phyloP scores from a whole-genome alignment of 2,113 vertebrate species.

The Solea senegalensis region DNA sequence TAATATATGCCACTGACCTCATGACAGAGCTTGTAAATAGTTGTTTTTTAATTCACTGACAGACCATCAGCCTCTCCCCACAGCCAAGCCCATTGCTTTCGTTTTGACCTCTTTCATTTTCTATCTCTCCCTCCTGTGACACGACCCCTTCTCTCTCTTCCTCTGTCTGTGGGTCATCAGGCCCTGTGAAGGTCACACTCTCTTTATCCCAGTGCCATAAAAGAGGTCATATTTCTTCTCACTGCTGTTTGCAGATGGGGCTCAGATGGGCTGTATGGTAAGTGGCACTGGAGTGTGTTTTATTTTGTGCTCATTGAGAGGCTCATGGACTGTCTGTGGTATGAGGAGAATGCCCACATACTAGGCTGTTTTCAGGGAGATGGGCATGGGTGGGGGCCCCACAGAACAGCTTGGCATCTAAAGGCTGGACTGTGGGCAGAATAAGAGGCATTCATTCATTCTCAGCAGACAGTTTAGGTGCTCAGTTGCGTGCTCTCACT shows the following conservation, averaged over 20 bases:
- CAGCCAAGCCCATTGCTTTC: conserved; percentile 57
- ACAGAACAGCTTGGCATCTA: conserved; percentile 83
- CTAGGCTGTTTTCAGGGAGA: conserved; percentile 82
- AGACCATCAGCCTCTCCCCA: conserved; percentile 20
- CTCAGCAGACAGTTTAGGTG: conserved; percentile 66
- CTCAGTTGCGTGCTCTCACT: conserved; percentile 45
- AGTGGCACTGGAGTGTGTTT: conserved; percentile 20
- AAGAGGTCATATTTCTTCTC: conserved; percentile 63
- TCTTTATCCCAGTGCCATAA: conserved; percentile 46
- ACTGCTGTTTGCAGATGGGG: conserved; percentile 9
- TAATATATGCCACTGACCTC: conserved; percentile 24
- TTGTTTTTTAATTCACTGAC: conserved; percentile 67
- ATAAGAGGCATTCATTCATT: conserved; percentile 84
- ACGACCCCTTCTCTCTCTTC: conserved; percentile 36
- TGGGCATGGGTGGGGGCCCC: conserved; percentile 82
- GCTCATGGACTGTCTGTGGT: conserved; percentile 34
- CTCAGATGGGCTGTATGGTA: conserved; percentile 20
- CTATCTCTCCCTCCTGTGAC: conserved; percentile 32
- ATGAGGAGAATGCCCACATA: conserved; percentile 82
- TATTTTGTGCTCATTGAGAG: conserved; percentile 17
- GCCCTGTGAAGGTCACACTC: conserved; percentile 48
- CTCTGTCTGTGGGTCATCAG: conserved; percentile 48
- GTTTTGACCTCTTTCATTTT: conserved; percentile 27
- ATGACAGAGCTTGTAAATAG: conserved; percentile 46
- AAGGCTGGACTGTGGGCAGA: conserved; percentile 64